Evolutionary conservation across 2,113 vertebrate genomes (phyloP), one percentile per base, ranked within the genome.

Genomic region (Salvelinus fontinalis): DNA sequence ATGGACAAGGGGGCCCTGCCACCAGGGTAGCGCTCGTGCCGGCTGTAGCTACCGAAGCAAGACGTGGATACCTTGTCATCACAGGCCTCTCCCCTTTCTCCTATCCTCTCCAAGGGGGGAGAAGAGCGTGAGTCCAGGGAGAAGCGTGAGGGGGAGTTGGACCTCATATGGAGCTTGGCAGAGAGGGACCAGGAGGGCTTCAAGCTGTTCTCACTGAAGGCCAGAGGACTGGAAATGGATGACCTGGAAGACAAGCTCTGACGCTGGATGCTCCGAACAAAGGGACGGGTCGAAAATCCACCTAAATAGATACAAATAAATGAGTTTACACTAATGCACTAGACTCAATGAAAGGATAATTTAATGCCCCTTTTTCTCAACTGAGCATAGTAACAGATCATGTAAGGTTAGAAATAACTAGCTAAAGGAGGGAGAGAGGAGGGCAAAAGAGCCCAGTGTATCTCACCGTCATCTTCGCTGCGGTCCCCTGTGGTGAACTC

Each of bases 201-300:
- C 49, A 95, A 89, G 18, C 95, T 96, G 0, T 95, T 95, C 75
- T 99, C 98, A 12, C 92, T 96, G 84, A 93, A 89, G 12, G 95
- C 95, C 89, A 99, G 88, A 0, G 97, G 98, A 84, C 98, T 99
- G 75, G 96, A 96, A 20, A 98, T 92, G 22, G 98, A 98, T 0
- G 98, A 98, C 73, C 96, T 86, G 27, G 96, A 97, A 0, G 96
- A 98, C 84, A 94, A 77, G 86, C 96, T 99, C 93, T 99, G 98
- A 12, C 94, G 96, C 24, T 99, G 97, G 59, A 99, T 98, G 39
- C 98, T 98, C 79, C 97, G 93, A 74, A 99, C 98, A 27, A 99
- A 98, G 0, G 98, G 98, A 0, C 97, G 96, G 7, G 96, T 95
- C 0, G 97, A 98, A 91, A 99, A 99, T 39, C 98, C 98, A 83